Evolutionary conservation across 2,113 vertebrate genomes (phyloP).

Genomic region (Otocyon megalotis): DNA sequence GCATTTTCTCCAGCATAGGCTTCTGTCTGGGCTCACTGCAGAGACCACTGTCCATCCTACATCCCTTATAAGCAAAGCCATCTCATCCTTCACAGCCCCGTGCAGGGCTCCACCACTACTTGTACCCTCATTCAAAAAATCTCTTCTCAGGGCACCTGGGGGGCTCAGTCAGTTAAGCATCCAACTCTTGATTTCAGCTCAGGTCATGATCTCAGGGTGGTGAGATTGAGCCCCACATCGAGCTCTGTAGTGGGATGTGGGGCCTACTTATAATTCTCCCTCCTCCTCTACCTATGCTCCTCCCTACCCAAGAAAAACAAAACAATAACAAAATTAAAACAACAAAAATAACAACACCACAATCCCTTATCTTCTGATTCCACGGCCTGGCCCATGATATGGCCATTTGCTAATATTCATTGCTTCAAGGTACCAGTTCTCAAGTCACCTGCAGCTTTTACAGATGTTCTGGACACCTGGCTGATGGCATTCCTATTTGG

Average conservation of each 20-base stretch:
- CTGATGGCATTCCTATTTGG: neutral
- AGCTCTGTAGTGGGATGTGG: neutral
- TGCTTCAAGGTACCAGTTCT: neutral
- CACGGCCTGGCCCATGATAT: neutral
- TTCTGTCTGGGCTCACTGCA: neutral
- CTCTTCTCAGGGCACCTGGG: neutral
- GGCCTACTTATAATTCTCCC: neutral
- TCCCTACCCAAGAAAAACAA: neutral
- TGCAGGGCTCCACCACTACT: neutral
- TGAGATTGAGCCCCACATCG: neutral
- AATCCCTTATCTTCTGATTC: neutral
- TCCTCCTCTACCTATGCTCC: neutral
- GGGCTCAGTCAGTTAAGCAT: neutral
- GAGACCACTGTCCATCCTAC: neutral
- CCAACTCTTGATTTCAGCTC: neutral
- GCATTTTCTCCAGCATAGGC: neutral
- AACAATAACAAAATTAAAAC: neutral
- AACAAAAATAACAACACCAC: neutral
- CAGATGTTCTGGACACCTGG: neutral
- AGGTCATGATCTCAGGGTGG: neutral
- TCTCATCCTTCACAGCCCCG: neutral
- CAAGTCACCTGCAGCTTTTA: neutral
- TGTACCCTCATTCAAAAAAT: neutral
- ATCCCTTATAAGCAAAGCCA: accelerated
- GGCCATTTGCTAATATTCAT: neutral